Evolutionary conservation across 2,113 vertebrate species (phyloP), one percentile per base, ranked within the genome.

Genomic region (Argyrosomus japonicus): DNA sequence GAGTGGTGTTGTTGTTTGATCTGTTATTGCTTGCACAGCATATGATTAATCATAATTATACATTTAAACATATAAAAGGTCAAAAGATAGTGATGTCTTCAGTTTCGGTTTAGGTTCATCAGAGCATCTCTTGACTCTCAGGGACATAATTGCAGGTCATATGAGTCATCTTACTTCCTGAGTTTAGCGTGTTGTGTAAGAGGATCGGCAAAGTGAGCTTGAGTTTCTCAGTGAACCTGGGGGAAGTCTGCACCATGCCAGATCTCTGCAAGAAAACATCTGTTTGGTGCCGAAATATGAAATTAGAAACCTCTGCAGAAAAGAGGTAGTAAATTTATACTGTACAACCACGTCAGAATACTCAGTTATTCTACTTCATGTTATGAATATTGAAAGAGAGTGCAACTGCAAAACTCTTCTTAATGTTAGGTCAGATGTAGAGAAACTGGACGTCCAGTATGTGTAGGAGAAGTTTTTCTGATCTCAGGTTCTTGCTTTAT

Each of bases 161-260:
- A 11, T 69, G 76, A 61, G 67, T 79, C 77, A 5, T 40, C 50
- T 76, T 45, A 29, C 50, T 40, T 25, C 73, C 73, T 25, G 11
- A 25, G 15, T 76, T 76, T 19, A 54, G 74, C 56, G 32, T 65
- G 40, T 10, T 23, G 63, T 63, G 67, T 62, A 79, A 70, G 32
- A 13, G 32, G 77, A 79, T 63, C 67, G 43, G 76, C n/a, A n/a
- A 8, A 63, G 77, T 10, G 45, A 70, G 76, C 45, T 53, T 69
- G 29, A 62, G 67, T 70, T 79, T 71, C 58, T 63, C 56, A 21
- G 29, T 27, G 67, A 40, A 36, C 19, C 25, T 56, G 50, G 21
- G 54, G 40, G 27, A n/a, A 29, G 36, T 57, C 54, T 50, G 25
- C 53, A 29, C 3, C 6, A 4, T 9, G 10, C 19, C 51, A 29